Base-by-base conservation (phyloP, 1,140 invertebrate species). In the Lucilia sericata region DNA sequence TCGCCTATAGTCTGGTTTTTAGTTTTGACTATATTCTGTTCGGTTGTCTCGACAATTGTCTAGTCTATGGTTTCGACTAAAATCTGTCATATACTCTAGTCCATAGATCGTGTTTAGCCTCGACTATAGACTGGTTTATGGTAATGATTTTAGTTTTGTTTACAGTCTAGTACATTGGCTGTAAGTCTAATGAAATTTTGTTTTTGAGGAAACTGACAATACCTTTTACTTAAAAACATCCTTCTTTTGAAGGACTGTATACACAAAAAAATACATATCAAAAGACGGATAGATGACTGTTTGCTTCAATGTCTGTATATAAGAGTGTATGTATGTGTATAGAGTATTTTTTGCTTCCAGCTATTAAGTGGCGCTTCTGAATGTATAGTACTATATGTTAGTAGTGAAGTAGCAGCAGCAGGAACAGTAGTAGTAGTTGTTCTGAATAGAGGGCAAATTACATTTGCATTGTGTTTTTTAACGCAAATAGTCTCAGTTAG, bases 371-470 rank as follows among this genome's bases (percentile, higher is more conserved):
- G 51, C 51, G 65, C 21, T 70, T 10, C 65, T 70, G 9, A 17
- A 55, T 70, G 65, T 70, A n/a, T 60, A n/a, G 5, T 60, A 60
- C 14, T n/a, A n/a, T n/a, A 60, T 60, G 55, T 13, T 60, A 21
- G 65, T 70, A 2, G 14, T 70, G 21, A 21, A 21, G 9, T 70
- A 70, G 65, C 19, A 12, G 19, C n/a, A 10, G 7, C n/a, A 21
- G 19, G 14, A 8, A 19, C n/a, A 17, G n/a, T 65, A 8, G n/a
- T 19, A 19, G 60, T 19, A 65, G 14, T 65, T 19, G 60, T 30
- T 30, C 25, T 70, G 65, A 70, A 70, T 70, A 70, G 65, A 60
- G 65, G 65, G 65, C 65, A 70, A 70, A 70, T 70, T 70, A 70
- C 65, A 70, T 70, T 70, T 70, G 21, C n/a, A 70, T 70, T 70